These are phyloP conservation scores for Ceratina calcarata DNA, from an alignment of 1,140 invertebrate species.

Conservation along the genomic window DNA sequence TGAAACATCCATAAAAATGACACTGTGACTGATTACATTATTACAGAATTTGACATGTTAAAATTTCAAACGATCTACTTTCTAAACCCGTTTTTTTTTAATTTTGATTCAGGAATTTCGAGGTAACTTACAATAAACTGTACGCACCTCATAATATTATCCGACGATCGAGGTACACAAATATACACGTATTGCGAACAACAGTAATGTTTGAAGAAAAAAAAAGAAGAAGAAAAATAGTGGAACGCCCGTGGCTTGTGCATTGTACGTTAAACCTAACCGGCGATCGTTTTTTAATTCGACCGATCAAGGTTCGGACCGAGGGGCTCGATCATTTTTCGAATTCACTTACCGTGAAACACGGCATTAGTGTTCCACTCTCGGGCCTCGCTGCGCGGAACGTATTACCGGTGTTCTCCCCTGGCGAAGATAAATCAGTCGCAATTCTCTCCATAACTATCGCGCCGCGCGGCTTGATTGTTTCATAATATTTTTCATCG, in stretches of 20 bases:
- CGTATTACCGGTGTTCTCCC: slow-evolving; percentile 42
- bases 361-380: slow-evolving; percentile 35
- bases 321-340: slow-evolving; percentile 53
- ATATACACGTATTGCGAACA: background rate
- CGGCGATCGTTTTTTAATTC: slow-evolving; percentile 27
- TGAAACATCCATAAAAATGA: no score
- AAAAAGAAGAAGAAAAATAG: background rate
- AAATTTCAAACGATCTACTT: no score
- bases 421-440: slow-evolving; percentile 46
- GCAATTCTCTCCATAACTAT: slow-evolving; percentile 47
- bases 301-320: slow-evolving; percentile 31
- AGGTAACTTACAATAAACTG: background rate
- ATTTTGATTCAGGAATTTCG: background rate
- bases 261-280: slow-evolving; percentile 18
- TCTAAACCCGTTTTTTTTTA: no score
- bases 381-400: slow-evolving; percentile 25
- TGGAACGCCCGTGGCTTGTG: slow-evolving; percentile 23
- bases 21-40: no score
- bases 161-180: background rate
- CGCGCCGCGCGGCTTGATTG: slow-evolving; percentile 33
- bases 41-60: no score
- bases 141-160: slow-evolving; percentile 8
- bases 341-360: slow-evolving; percentile 58
- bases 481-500: slow-evolving; percentile 52
- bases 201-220: background rate